Evolutionary conservation across 2,113 vertebrate genomes (phyloP), one percentile per base, ranked within the genome.

Genomic region (Tragulus kanchil): DNA sequence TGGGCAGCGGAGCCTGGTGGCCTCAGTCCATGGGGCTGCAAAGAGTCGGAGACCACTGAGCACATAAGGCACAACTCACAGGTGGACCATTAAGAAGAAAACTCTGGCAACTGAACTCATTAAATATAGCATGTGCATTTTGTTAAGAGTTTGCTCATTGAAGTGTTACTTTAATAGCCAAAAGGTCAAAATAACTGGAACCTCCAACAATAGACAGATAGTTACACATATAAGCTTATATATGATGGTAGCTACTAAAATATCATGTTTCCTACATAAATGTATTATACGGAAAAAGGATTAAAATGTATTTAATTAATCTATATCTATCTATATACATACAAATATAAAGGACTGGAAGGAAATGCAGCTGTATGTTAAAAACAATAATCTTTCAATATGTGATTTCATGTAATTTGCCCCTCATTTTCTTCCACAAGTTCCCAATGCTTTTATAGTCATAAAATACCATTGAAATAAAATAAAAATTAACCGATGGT

Each of bases 181-280:
- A 54, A 87, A 82, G 13, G 3, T 75, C 8, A 77, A 95, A 81
- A 17, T 91, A 48, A n/a, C 25, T 13, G 45, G 8, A 87, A 93
- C 26, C 50, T 65, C 14, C 59, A 84, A 64, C 6, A 77, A 28
- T 3, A 82, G 82, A 94, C 78, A 87, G 85, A 84, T 31, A 65
- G 42, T 78, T 69, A 73, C 87, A 56, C 6, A 59, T 45, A 36
- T 85, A 52, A 86, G 31, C 31, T 85, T 58, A 48, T 28, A 36
- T 81, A 64, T 64, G 36, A 56, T n/a, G 12, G 81, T 21, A 93
- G 6, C 52, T 86, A 73, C 54, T 8, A 91, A 94, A 95, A 84
- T 71, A 73, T 6, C 48, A 61, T 65, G 6, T 59, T 94, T 97
- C 54, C 6, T 26, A 75, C n/a, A 31, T 77, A 94, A 81, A 36